Evolutionary conservation across 1,140 invertebrate species (phyloP).

Genomic region (Lutraria rhynchaena): DNA sequence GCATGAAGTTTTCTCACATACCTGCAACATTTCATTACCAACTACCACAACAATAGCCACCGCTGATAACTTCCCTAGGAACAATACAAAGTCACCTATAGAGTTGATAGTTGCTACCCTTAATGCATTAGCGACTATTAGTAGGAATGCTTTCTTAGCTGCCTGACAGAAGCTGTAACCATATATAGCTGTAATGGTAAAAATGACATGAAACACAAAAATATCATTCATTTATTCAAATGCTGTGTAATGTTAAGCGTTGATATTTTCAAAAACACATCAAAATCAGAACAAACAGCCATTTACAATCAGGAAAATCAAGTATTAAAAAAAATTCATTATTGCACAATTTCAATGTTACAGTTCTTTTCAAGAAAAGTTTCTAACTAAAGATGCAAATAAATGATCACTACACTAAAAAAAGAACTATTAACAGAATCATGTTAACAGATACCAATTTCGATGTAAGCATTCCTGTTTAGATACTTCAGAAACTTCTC

Average conservation of each 20-base stretch:
- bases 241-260: no score
- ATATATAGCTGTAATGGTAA: conserved; percentile 85
- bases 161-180: conserved; percentile 87
- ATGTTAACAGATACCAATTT: no score
- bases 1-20: conserved; percentile 56
- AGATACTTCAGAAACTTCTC: conserved; percentile 94
- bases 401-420: no score
- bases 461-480: conserved; percentile 96
- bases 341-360: no score
- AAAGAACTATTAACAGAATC: no score
- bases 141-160: conserved; percentile 83
- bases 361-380: no score
- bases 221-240: no score
- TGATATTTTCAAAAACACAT: no score
- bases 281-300: no score
- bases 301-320: no score
- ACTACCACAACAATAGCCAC: conserved; percentile 84
- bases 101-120: conserved; percentile 96
- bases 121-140: conserved; percentile 87
- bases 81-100: conserved; percentile 96
- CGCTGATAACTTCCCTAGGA: conserved; percentile 93
- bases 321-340: no score
- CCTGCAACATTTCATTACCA: conserved; percentile 84
- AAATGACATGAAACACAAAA: background rate
- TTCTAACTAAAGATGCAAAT: no score